Conservation (phyloP, 2,797 vertebrate genomes). For the Oophaga sylvatica region DNA sequence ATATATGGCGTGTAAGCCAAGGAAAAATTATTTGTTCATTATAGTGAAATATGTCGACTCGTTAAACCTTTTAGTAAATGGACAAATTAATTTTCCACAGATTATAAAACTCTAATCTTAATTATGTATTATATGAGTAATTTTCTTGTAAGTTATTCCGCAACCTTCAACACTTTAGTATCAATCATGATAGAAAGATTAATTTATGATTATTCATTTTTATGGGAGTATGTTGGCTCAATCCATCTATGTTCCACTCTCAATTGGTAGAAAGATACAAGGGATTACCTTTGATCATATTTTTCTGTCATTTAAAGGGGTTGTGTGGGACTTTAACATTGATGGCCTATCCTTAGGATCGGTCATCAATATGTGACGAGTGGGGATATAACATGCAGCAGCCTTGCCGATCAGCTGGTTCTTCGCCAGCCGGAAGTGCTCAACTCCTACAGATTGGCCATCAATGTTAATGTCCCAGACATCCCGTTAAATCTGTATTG, state of each 20-base stretch:
- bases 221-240: not conserved
- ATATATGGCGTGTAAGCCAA: no score
- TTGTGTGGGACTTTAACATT: no score
- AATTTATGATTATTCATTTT: not conserved
- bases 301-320: not conserved
- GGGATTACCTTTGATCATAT: not conserved
- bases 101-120: constrained; percentile 1
- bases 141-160: not conserved
- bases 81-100: not conserved
- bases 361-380: no score
- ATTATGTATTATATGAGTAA: not conserved
- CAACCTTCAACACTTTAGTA: not conserved
- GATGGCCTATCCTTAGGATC: no score
- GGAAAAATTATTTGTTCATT: not conserved
- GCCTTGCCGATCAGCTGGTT: no score
- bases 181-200: not conserved
- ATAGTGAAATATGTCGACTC: not conserved
- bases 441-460: no score
- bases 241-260: not conserved
- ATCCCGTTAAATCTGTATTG: no score
- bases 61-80: not conserved
- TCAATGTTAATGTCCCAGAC: no score
- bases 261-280: not conserved
- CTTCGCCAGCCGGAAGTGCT: no score
- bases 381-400: no score